These are phyloP conservation scores for Fukomys damarensis DNA, from an alignment of 2,113 vertebrate genomes.

Conservation along the genomic window DNA sequence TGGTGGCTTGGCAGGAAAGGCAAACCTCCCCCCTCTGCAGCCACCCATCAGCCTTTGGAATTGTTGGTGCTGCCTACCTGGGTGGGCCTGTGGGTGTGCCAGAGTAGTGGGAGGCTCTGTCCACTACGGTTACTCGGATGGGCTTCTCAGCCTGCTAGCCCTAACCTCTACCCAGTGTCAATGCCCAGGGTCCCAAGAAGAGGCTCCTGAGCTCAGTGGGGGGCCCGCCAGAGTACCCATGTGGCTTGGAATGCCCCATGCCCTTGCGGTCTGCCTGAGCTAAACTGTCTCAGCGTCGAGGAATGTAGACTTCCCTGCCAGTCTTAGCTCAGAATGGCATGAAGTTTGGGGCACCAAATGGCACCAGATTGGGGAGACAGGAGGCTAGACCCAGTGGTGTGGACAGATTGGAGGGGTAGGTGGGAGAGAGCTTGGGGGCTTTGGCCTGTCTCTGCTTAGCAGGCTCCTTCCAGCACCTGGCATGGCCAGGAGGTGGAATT, in stretches of 20 bases:
- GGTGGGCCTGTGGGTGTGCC: constrained; percentile 34
- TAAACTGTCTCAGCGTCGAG: constrained; percentile 76
- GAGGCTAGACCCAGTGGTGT: not conserved
- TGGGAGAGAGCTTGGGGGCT: not conserved
- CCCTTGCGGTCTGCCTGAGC: constrained; percentile 41
- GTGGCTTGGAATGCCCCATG: constrained; percentile 68
- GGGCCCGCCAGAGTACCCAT: not conserved
- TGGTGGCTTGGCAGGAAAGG: constrained; percentile 46
- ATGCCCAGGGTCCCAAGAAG: not conserved
- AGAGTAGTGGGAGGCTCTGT: constrained; percentile 28
- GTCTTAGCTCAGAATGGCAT: constrained; percentile 66
- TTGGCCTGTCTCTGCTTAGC: not conserved
- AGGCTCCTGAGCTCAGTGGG: not conserved
- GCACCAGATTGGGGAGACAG: constrained; percentile 55
- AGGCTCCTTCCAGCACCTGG: constrained; percentile 54
- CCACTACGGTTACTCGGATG: not conserved
- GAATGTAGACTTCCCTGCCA: constrained; percentile 77
- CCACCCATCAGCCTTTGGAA: constrained; percentile 42
- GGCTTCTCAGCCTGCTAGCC: not conserved
- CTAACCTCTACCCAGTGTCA: not conserved
- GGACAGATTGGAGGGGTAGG: constrained; percentile 17
- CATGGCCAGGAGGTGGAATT: not conserved
- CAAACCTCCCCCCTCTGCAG: not conserved
- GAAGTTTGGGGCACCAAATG: constrained; percentile 57
- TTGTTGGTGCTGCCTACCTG: constrained; percentile 28